Base-by-base conservation (phyloP, 2,113 vertebrate genomes). In the Dipodomys ordii region DNA sequence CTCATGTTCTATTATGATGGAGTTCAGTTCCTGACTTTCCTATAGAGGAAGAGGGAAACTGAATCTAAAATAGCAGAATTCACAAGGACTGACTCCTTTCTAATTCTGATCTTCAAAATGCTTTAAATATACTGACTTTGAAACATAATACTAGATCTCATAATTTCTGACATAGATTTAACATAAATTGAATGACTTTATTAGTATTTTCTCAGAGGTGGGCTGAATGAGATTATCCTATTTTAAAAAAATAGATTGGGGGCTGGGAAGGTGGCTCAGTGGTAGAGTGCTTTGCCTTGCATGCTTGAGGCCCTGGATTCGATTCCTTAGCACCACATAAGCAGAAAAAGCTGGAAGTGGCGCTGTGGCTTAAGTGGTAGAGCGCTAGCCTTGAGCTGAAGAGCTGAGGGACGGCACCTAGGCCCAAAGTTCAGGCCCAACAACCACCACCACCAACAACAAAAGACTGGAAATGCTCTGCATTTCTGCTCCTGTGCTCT, bases 151-250 rank as follows among this genome's bases (percentile, higher is more conserved):
- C 20, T 27, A 72, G 62, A 67, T 87, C 53, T 88, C 32, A 74
- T 96, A 94, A 92, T 97, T 73, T 94, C 27, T 96, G 92, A 27
- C 93, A 97, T 94, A 94, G 82, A 94, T 91, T 94, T 89, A 98
- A 44, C 93, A 94, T 97, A 97, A 97, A 68, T 94, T 90, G 62
- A 97, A 96, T 97, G 92, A 91, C 96, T 86, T 72, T 16, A 53
- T 96, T 96, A n/a, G 73, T 91, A 23, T 88, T 83, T 95, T 92
- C 89, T 88, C 92, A 92, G 83, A 2, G 74, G 80, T 94, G 16
- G 13, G 39, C 23, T 12, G 3, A 15, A 73, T 84, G 72, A 93
- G 87, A 92, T 80, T 79, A 35, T 92, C 72, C 79, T 91, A 92
- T 19, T 81, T 62, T 83, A 97, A 92, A 74, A 89, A 39, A 39